These are phyloP conservation scores for Anastrepha ludens DNA, from an alignment of 1,140 invertebrate genomes.

Conservation along the genomic window DNA sequence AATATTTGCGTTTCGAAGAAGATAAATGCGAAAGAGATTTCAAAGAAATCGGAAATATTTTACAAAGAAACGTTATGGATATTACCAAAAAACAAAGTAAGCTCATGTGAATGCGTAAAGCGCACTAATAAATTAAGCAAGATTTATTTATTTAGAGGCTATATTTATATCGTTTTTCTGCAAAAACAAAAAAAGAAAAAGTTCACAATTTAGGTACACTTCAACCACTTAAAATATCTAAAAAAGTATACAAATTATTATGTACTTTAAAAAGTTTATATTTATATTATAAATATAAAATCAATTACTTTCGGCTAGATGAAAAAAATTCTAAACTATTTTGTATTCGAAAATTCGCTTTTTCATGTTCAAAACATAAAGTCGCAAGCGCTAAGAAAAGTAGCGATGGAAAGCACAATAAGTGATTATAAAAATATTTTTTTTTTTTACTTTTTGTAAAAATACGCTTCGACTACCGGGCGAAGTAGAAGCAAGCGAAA, in stretches of 20 bases:
- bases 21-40: slow-evolving; percentile 7
- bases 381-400: neutral
- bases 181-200: neutral
- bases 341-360: neutral
- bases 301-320: neutral
- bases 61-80: neutral
- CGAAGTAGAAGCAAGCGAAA: neutral
- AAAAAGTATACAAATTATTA: slow-evolving; percentile 11
- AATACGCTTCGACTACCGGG: no score
- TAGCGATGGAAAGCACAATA: neutral
- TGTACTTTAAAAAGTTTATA: neutral
- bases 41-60: neutral
- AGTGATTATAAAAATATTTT: no score
- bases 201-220: neutral
- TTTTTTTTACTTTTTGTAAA: no score
- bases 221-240: neutral
- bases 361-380: neutral
- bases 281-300: neutral
- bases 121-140: slow-evolving; percentile 19
- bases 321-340: neutral
- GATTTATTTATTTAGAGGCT: slow-evolving; percentile 57
- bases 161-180: slow-evolving; percentile 56
- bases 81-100: slow-evolving; percentile 18
- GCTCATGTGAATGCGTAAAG: slow-evolving; percentile 34
- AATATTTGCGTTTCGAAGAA: slow-evolving; percentile 16